phyloP scores from a whole-genome alignment of 2,113 vertebrate species.

The Cynoglossus semilaevis region DNA sequence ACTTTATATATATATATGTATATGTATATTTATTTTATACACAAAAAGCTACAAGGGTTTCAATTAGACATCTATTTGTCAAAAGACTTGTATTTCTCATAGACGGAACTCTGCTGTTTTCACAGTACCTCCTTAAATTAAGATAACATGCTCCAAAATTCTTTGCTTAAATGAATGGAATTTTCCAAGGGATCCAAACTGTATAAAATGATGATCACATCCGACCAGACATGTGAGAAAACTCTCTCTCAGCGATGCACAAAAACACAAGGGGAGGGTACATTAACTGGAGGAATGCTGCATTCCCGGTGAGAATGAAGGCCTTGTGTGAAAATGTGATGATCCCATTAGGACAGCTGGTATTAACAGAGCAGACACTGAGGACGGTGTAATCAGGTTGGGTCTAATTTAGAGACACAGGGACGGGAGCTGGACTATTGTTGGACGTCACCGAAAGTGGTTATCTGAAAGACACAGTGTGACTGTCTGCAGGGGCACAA shows the following conservation, averaged over 20 bases:
- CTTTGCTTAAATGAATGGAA: no score
- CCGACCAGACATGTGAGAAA: slow-evolving; percentile 1
- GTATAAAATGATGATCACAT: slow-evolving; percentile 4
- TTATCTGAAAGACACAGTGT: slow-evolving; percentile 10
- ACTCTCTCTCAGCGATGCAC: slow-evolving; percentile 8
- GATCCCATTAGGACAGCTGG: slow-evolving; percentile 46
- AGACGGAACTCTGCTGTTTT: no score
- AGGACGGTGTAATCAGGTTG: slow-evolving; percentile 58
- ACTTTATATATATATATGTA: no score
- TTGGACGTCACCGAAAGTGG: slow-evolving; percentile 41
- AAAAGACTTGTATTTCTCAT: no score
- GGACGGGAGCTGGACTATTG: slow-evolving; percentile 39
- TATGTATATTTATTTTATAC: no score
- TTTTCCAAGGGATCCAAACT: not conserved
- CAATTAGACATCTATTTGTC: no score
- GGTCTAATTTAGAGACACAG: slow-evolving; percentile 64
- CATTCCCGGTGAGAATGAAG: slow-evolving; percentile 23
- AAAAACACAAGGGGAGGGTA: slow-evolving; percentile 8
- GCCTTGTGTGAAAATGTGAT: slow-evolving; percentile 51
- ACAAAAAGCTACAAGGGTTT: no score
- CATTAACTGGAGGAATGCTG: slow-evolving; percentile 31
- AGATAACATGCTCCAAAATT: no score
- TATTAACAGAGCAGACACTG: slow-evolving; percentile 57
- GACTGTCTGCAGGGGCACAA: slow-evolving; percentile 15
- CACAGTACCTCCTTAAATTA: no score